Evolutionary conservation across 2,797 vertebrate species (phyloP).

Genomic region (Danio jaintianensis): DNA sequence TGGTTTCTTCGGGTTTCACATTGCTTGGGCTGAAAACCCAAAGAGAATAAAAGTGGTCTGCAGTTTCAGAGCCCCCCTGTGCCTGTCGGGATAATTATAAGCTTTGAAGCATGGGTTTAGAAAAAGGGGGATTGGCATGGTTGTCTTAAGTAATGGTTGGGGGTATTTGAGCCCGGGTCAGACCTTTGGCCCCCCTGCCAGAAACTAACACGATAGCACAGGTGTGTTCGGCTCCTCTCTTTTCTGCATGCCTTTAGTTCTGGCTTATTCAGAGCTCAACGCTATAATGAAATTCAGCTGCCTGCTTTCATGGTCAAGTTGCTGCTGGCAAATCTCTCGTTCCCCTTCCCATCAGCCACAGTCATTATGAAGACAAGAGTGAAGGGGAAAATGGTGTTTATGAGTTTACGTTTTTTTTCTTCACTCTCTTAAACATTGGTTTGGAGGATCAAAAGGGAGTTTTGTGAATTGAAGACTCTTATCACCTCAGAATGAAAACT

Average conservation of each 20-base stretch:
- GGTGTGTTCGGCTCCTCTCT: constrained; percentile 45
- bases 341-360: no score
- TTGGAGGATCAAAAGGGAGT: not conserved
- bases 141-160: constrained; percentile 52
- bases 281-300: constrained; percentile 56
- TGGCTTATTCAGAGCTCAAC: constrained; percentile 20
- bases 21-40: not conserved
- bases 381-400: constrained; percentile 30
- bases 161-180: constrained; percentile 48
- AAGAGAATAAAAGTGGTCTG: constrained; percentile 16
- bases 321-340: not conserved
- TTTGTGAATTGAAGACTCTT: not conserved
- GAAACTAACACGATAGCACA: constrained; percentile 44
- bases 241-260: constrained; percentile 15
- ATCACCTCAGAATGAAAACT: no score
- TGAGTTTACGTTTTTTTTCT: constrained; percentile 28
- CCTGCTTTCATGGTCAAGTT: constrained; percentile 47
- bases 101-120: constrained; percentile 63
- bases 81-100: constrained; percentile 65
- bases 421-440: constrained; percentile 1
- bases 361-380: no score
- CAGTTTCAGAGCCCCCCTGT: constrained; percentile 51
- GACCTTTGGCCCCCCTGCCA: constrained; percentile 24
- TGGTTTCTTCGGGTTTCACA: not conserved
- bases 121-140: constrained; percentile 51